Conservation (phyloP, 2,888 invertebrate genomes). For the Exephanes ischioxanthus region DNA sequence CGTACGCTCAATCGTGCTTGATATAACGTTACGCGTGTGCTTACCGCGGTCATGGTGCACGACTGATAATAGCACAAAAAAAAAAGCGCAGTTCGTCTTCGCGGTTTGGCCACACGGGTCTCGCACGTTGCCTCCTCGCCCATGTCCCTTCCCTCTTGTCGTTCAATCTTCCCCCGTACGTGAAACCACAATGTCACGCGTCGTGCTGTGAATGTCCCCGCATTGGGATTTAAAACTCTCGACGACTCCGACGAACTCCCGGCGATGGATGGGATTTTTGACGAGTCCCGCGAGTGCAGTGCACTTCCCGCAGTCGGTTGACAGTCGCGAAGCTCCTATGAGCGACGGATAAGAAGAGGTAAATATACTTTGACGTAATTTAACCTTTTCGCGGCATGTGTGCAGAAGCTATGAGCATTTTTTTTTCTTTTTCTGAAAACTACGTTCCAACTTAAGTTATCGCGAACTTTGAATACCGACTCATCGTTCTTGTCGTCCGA, state of each 20-base stretch:
- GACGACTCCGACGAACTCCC: not conserved
- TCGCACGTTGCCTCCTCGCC: not conserved
- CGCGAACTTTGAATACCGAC: not conserved
- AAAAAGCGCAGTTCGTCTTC: slow-evolving; percentile 3
- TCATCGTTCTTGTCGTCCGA: not conserved
- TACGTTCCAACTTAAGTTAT: not conserved
- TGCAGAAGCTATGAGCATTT: not conserved
- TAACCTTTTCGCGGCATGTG: not conserved
- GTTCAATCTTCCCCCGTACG: not conserved
- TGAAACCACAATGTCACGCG: slow-evolving; percentile 33
- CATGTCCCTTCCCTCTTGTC: not conserved
- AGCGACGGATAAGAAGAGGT: not conserved
- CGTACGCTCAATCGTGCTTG: slow-evolving; percentile 29
- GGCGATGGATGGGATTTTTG: slow-evolving; percentile 37
- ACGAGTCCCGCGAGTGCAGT: slow-evolving; percentile 22
- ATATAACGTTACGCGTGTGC: slow-evolving; percentile 10
- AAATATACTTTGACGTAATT: slow-evolving; percentile 25
- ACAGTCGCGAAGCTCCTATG: slow-evolving; percentile 12
- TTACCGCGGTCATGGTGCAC: not conserved
- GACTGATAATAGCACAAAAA: slow-evolving; percentile 1
- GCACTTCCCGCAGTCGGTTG: slow-evolving; percentile 10
- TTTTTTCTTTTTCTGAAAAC: not conserved
- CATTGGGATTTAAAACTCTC: slow-evolving; percentile 19
- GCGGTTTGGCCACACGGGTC: not conserved
- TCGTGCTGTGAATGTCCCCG: slow-evolving; percentile 30